Evolutionary conservation across 2,888 invertebrate species (phyloP), one percentile per base, ranked within the genome.

Genomic region (Tholera decimalis): DNA sequence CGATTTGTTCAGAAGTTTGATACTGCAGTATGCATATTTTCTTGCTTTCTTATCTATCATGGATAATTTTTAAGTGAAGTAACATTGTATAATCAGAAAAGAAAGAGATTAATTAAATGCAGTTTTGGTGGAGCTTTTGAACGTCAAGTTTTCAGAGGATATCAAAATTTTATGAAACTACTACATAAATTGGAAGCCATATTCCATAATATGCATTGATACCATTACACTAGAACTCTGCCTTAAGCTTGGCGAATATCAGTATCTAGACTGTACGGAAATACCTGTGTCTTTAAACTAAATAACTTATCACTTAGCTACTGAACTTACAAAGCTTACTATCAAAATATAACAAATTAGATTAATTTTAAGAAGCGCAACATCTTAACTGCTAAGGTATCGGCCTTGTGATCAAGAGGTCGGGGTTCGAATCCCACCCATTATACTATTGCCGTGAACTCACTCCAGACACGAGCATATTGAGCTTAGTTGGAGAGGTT

Each of bases 1-100:
- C n/a, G n/a, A n/a, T n/a, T n/a, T n/a, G n/a, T 64, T 53, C 44
- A 37, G 39, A n/a, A 18, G 44, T 61, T 35, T 41, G 9, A 47
- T 33, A 50, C 30, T 51, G 37, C 8, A 35, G 53, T 28, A 39
- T 39, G 51, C 20, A 47, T 53, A 41, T 35, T 44, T n/a, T n/a
- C n/a, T n/a, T n/a, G n/a, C n/a, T n/a, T n/a, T 33, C 20, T 18
- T 20, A 33, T 44, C 30, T 35, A 24, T 43, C 35, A 22, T n/a
- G 11, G 20, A 18, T 43, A 28, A 20, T 26, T 64, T 53, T 28
- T 0, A 28, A 64, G 6, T 37, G n/a, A 37, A 30, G 28, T 20
- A 43, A 60, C 35, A 51, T 46, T 18, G 18, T 28, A 35, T 22
- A n/a, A 39, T 18, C n/a, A 35, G 15, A n/a, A 69, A n/a, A 35